Conservation (phyloP, 2,888 invertebrate species). For the Lobophora halterata region DNA sequence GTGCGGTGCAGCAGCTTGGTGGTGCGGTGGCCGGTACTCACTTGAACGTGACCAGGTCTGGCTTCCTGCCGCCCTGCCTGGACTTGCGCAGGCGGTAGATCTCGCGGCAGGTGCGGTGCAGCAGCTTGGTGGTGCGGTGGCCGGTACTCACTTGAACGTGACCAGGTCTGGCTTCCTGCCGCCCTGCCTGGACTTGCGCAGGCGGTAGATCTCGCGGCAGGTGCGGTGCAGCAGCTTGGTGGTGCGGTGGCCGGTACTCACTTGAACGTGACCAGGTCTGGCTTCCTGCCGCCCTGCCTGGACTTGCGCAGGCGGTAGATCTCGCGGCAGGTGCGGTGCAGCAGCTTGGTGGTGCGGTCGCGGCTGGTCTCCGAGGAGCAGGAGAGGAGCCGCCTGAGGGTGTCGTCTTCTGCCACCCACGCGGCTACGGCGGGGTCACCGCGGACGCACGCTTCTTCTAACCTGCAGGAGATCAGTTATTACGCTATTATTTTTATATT, state of each 20-base stretch:
- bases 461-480: constrained; percentile 50
- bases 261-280: constrained; percentile 90
- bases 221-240: too few relatives aligned
- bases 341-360: constrained; percentile 89
- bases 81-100: too few relatives aligned
- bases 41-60: too few relatives aligned
- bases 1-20: too few relatives aligned
- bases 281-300: constrained; percentile 92
- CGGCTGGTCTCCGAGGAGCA: constrained; percentile 74
- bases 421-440: constrained; percentile 91
- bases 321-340: constrained; percentile 94
- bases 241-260: too few relatives aligned
- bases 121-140: too few relatives aligned
- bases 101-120: too few relatives aligned
- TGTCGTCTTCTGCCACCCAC: constrained; percentile 93
- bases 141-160: constrained; percentile 79
- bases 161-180: constrained; percentile 94
- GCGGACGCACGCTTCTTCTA: constrained; percentile 92
- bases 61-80: too few relatives aligned
- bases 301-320: constrained; percentile 94
- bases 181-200: constrained; percentile 92
- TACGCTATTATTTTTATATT: neutral
- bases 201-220: constrained; percentile 95
- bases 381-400: constrained; percentile 86
- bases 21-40: too few relatives aligned